These are phyloP conservation scores for Heterodera schachtii DNA, from an alignment of 1,140 invertebrate genomes.

Conservation along the genomic window DNA sequence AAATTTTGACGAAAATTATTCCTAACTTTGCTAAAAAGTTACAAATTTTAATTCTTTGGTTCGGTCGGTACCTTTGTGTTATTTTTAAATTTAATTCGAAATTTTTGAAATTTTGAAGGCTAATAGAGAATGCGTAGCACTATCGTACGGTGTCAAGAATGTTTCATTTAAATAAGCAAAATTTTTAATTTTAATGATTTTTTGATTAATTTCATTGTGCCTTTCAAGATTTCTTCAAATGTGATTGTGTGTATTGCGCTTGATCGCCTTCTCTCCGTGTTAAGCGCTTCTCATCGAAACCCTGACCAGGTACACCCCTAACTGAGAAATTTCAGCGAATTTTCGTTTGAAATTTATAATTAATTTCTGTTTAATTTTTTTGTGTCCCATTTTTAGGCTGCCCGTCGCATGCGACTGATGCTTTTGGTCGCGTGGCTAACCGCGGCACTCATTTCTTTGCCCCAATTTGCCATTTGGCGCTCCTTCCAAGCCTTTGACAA, in stretches of 20 bases:
- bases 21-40: no score
- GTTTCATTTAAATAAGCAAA: no score
- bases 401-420: slow-evolving; percentile 54
- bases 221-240: slow-evolving; percentile 66
- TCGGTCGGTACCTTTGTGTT: no score
- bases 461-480: slow-evolving; percentile 59
- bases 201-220: slow-evolving; percentile 2
- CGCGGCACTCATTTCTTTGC: slow-evolving; percentile 55
- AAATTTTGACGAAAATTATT: no score
- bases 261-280: slow-evolving; percentile 59
- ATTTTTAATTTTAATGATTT: no score
- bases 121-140: neutral
- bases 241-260: slow-evolving; percentile 72
- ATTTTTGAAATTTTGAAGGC: slow-evolving; percentile 11
- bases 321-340: neutral
- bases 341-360: neutral
- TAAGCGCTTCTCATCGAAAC: slow-evolving; percentile 56
- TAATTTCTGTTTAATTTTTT: neutral
- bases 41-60: no score
- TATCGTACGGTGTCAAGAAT: no score
- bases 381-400: slow-evolving; percentile 32
- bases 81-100: no score
- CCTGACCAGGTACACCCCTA: slow-evolving; percentile 37
- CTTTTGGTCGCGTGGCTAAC: slow-evolving; percentile 57
- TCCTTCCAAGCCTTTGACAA: slow-evolving; percentile 57